phyloP scores from a whole-genome alignment of 1,140 invertebrate species.

The Ceratina japonica region DNA sequence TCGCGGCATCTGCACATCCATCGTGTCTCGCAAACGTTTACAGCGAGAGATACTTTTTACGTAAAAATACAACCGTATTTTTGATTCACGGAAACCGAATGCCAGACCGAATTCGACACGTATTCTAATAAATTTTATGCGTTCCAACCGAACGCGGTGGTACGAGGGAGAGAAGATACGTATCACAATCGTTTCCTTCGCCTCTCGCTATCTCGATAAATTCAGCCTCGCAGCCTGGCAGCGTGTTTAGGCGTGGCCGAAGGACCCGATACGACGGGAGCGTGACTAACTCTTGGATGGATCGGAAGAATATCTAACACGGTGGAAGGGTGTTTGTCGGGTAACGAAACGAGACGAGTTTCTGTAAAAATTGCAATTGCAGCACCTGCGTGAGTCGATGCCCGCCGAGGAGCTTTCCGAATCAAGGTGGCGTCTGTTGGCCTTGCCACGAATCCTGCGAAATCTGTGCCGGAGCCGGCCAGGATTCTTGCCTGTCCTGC shows the following conservation, averaged over 20 bases:
- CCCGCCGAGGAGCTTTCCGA: slow-evolving; percentile 88
- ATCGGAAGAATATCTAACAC: too few species aligned
- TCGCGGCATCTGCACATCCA: slow-evolving; percentile 3
- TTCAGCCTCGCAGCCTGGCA: too few species aligned
- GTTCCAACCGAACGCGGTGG: neutral
- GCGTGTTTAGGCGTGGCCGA: too few species aligned
- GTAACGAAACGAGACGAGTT: neutral
- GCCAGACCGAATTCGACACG: neutral
- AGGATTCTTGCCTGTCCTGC: slow-evolving; percentile 90
- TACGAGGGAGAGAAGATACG: too few species aligned
- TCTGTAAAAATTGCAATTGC: slow-evolving; percentile 54
- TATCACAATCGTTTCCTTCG: too few species aligned
- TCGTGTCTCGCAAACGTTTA: neutral
- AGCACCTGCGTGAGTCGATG: slow-evolving; percentile 90
- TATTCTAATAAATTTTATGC: neutral
- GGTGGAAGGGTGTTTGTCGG: too few species aligned
- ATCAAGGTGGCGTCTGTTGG: slow-evolving; percentile 88
- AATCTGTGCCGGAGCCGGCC: slow-evolving; percentile 90
- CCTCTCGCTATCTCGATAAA: too few species aligned
- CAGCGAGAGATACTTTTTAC: slow-evolving; percentile 2
- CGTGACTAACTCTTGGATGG: neutral
- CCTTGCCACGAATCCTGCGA: slow-evolving; percentile 91
- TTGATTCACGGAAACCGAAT: neutral
- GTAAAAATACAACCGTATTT: slow-evolving; percentile 7
- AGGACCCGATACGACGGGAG: neutral